Conservation (phyloP, 64 coral and sea anemone species). For the Catalaphyllia jardinei region DNA sequence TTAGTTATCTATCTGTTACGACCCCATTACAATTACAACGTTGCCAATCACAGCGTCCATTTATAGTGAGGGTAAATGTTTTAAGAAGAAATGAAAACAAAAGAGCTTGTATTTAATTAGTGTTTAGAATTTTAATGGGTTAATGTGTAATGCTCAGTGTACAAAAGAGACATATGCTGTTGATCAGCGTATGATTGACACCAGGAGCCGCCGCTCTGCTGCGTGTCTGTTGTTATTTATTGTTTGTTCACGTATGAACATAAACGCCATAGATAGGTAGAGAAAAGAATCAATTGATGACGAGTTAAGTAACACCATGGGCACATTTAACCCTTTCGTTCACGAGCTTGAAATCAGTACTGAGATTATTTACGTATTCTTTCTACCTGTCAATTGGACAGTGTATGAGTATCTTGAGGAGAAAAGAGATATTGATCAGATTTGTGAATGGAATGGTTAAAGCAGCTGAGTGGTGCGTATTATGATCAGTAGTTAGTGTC, state of each 20-base stretch:
- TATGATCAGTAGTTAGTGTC: not conserved
- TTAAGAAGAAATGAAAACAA: too few species aligned
- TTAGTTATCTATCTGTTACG: not conserved
- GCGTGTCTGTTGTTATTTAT: slow-evolving; percentile 29
- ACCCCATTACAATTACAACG: not conserved
- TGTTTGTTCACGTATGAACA: not conserved
- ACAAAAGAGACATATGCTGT: slow-evolving; percentile 13
- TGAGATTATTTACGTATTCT: not conserved
- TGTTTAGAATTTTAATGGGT: slow-evolving; percentile 8
- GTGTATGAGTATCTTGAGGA: not conserved
- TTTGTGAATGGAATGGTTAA: not conserved
- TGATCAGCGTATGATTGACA: slow-evolving; percentile 14
- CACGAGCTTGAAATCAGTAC: not conserved
- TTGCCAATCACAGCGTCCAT: not conserved
- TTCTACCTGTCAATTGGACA: not conserved
- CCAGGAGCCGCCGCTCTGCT: slow-evolving; percentile 13
- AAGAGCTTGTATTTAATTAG: not conserved
- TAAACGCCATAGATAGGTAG: not conserved
- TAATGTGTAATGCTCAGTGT: not conserved
- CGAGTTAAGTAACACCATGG: not conserved
- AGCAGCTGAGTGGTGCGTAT: not conserved
- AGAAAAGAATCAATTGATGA: slow-evolving; percentile 8
- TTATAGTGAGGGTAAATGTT: not conserved
- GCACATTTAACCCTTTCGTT: not conserved
- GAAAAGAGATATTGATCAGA: not conserved